phyloP scores from a whole-genome alignment of 1,140 invertebrate species.

The Lamellibrachia luymesi region DNA sequence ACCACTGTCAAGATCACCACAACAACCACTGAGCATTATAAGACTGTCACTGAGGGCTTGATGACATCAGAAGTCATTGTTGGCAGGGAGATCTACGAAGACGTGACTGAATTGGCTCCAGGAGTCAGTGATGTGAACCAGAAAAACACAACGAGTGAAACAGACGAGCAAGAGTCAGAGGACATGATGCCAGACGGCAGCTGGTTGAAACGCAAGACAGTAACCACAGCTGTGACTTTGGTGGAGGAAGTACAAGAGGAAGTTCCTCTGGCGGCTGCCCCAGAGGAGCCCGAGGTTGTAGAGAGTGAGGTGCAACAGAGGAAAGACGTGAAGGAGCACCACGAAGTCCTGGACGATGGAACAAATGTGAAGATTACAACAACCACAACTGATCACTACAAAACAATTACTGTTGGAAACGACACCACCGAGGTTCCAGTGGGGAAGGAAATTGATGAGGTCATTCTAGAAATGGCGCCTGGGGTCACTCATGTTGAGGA shows the following conservation, averaged over 20 bases:
- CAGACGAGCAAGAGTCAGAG: not conserved
- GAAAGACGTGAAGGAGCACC: constrained; percentile 25
- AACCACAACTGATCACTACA: constrained; percentile 28
- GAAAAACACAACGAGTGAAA: constrained; percentile 9
- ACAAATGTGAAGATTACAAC: constrained; percentile 29
- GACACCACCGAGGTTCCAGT: not conserved
- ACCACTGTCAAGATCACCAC: constrained; percentile 17
- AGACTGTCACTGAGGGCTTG: constrained; percentile 23
- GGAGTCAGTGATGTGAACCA: not conserved
- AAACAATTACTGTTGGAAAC: constrained; percentile 18
- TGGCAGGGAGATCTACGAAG: not conserved
- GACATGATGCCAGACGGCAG: not conserved
- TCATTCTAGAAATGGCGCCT: not conserved
- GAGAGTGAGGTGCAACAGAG: constrained; percentile 16
- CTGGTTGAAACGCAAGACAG: not conserved
- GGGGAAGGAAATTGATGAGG: not conserved
- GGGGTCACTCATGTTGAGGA: not conserved
- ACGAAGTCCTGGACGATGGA: constrained; percentile 28
- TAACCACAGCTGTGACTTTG: not conserved
- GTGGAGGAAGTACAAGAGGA: not conserved
- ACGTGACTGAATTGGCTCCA: not conserved
- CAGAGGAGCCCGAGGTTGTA: not conserved
- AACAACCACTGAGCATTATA: constrained; percentile 15
- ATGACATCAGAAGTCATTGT: not conserved
- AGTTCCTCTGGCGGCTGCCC: not conserved